phyloP scores from a whole-genome alignment of 2,797 vertebrate genomes.

The Myiotriccus ornatus region DNA sequence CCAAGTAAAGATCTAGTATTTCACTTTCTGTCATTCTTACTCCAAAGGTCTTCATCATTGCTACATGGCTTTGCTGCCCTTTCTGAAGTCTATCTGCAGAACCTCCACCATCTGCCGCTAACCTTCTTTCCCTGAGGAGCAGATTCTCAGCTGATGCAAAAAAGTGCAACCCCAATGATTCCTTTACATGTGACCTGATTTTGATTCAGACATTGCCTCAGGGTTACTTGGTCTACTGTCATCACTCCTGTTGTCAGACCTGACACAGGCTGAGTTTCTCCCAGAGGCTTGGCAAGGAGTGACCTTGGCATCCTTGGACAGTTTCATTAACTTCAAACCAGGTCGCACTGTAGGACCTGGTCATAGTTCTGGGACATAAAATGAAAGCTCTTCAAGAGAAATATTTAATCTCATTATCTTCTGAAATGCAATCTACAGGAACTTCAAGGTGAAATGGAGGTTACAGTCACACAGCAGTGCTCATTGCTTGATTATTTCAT shows the following conservation, averaged over 20 bases:
- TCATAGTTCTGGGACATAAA: neutral
- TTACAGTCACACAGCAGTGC: neutral
- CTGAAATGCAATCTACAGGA: neutral
- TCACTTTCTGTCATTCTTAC: neutral
- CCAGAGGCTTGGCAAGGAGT: neutral
- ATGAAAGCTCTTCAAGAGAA: constrained; percentile 1
- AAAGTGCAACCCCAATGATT: constrained; percentile 16
- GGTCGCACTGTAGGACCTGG: neutral
- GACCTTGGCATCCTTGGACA: constrained; percentile 17
- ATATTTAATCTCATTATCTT: neutral
- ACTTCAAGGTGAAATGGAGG: constrained; percentile 7
- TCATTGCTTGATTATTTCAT: neutral
- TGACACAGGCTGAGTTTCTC: constrained; percentile 17
- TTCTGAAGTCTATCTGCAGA: neutral
- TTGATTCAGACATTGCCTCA: constrained; percentile 43
- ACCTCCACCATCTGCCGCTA: constrained; percentile 29
- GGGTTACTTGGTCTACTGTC: constrained; percentile 28
- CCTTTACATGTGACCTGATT: constrained; percentile 4
- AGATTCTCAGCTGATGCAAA: constrained; percentile 26
- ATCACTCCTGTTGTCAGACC: constrained; percentile 30
- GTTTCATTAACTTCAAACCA: constrained; percentile 28
- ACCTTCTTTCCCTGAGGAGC: neutral
- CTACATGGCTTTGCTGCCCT: neutral
- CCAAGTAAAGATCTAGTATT: neutral
- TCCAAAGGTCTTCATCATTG: neutral